These are phyloP conservation scores for Siderastrea radians DNA, from an alignment of 92 coral and sea anemone species.

Conservation along the genomic window DNA sequence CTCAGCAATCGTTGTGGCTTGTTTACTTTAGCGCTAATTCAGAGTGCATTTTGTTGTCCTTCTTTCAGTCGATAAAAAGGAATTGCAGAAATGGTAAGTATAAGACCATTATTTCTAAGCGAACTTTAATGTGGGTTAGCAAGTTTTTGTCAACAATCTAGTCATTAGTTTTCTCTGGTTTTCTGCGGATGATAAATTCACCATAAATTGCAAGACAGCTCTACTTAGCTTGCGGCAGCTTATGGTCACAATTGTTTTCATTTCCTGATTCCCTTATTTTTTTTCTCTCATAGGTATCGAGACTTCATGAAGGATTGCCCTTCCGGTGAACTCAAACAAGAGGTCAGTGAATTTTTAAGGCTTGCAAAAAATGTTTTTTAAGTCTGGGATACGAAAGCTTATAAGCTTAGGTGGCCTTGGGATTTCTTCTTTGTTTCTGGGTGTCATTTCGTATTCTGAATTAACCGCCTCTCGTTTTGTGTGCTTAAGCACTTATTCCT, in stretches of 20 bases:
- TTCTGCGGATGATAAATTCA: neutral
- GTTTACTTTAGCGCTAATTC: constrained; percentile 52
- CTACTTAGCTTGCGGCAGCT: neutral
- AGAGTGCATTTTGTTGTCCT: constrained; percentile 29
- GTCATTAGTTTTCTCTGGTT: neutral
- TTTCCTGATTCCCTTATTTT: neutral
- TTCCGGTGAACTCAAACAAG: constrained; percentile 97
- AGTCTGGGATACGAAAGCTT: neutral
- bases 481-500: neutral
- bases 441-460: neutral
- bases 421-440: too few species aligned
- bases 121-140: constrained; percentile 16
- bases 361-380: neutral
- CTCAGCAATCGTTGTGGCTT: constrained; percentile 47
- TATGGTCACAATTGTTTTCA: too few species aligned
- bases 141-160: constrained; percentile 26
- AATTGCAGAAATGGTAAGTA: constrained; percentile 97
- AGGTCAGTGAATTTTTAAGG: constrained; percentile 61
- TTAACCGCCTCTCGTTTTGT: neutral
- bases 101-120: constrained; percentile 25
- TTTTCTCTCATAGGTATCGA: constrained; percentile 81
- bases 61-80: constrained; percentile 95
- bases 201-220: neutral
- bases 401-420: neutral
- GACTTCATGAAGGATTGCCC: constrained; percentile 99